Evolutionary conservation across 1,140 invertebrate genomes (phyloP).

Genomic region (Drosophila varians): DNA sequence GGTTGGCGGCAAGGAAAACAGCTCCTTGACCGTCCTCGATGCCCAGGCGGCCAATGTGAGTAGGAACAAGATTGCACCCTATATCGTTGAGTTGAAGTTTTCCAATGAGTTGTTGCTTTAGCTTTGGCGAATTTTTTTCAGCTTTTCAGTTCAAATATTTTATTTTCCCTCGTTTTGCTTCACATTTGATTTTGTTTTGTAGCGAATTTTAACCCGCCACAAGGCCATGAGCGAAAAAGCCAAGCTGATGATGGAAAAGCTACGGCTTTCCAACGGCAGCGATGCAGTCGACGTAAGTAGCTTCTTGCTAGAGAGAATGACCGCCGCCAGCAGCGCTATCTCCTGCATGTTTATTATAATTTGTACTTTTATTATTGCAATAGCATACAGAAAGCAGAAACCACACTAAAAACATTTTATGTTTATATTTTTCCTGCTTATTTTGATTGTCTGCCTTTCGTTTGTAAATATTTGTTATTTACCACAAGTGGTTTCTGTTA

Average conservation of each 20-base stretch:
- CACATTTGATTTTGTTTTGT: slow-evolving; percentile 61
- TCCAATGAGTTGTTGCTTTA: slow-evolving; percentile 24
- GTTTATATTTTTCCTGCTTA: too few species aligned
- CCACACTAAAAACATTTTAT: too few species aligned
- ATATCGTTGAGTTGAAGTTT: slow-evolving; percentile 25
- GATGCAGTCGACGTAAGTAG: slow-evolving; percentile 81
- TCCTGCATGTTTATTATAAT: slow-evolving; percentile 9
- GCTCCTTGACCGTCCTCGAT: slow-evolving; percentile 59
- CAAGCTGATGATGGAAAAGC: slow-evolving; percentile 94
- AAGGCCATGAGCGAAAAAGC: slow-evolving; percentile 95
- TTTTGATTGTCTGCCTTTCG: too few species aligned
- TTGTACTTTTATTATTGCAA: background rate
- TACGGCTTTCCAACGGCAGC: slow-evolving; percentile 88
- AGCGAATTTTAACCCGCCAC: slow-evolving; percentile 87
- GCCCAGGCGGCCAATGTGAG: slow-evolving; percentile 78
- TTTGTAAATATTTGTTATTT: background rate
- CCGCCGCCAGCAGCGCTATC: slow-evolving; percentile 3
- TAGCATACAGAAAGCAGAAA: background rate
- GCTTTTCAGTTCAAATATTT: slow-evolving; percentile 19
- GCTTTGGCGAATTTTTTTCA: slow-evolving; percentile 1
- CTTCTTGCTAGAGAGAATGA: slow-evolving; percentile 15
- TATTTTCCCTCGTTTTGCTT: slow-evolving; percentile 47
- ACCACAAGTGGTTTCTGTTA: background rate
- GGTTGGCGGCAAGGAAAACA: slow-evolving; percentile 36
- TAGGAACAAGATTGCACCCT: background rate